phyloP scores from a whole-genome alignment of 2,113 vertebrate genomes.

The Urocynchramus pylzowi region DNA sequence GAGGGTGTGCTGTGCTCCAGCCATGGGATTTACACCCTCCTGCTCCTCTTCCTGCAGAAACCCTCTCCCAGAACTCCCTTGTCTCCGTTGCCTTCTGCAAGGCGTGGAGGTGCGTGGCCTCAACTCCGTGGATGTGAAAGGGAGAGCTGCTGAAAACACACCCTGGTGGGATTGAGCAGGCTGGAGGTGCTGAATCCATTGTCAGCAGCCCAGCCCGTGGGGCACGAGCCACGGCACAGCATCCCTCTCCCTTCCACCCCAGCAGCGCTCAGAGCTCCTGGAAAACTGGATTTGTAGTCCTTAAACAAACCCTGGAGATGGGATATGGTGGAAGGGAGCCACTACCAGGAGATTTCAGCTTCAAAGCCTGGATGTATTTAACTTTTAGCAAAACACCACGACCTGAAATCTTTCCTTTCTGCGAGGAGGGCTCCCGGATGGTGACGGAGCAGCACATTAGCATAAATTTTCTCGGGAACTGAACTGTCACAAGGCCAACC shows the following conservation, averaged over 20 bases:
- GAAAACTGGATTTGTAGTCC: rapidly evolving
- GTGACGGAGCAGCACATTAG: slow-evolving; percentile 60
- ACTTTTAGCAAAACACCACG: slow-evolving; percentile 50
- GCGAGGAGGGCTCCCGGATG: slow-evolving; percentile 56
- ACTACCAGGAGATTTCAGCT: not conserved
- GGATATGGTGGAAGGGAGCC: not conserved
- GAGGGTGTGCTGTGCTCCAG: not conserved
- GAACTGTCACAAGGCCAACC: slow-evolving; percentile 53
- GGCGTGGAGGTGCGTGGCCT: not conserved
- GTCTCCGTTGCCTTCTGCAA: not conserved
- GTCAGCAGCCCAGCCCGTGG: rapidly evolving
- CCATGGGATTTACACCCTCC: not conserved
- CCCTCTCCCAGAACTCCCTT: not conserved
- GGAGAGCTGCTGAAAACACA: rapidly evolving
- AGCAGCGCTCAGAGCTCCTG: not conserved
- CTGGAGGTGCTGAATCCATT: not conserved
- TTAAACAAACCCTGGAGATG: not conserved
- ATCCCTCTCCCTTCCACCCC: rapidly evolving
- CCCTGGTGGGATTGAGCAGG: rapidly evolving
- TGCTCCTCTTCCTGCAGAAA: not conserved
- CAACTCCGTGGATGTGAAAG: not conserved
- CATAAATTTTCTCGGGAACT: slow-evolving; percentile 67
- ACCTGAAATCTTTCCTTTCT: slow-evolving; percentile 35
- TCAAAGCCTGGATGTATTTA: slow-evolving; percentile 5
- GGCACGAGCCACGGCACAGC: not conserved